phyloP scores from a whole-genome alignment of 2,888 invertebrate species.

The Callinectes sapidus region DNA sequence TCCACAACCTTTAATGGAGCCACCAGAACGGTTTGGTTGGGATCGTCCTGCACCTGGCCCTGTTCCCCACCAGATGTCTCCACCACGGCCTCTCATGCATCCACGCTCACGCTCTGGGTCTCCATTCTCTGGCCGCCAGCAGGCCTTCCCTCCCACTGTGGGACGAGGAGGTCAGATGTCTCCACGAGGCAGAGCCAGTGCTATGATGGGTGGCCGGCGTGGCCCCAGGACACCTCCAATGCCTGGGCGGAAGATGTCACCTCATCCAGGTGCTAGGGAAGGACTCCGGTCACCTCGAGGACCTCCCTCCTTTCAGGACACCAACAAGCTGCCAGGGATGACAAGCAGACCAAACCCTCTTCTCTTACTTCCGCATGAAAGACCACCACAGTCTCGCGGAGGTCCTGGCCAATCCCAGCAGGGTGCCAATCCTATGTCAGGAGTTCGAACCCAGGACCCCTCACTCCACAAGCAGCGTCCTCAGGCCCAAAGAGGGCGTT shows the following conservation, averaged over 20 bases:
- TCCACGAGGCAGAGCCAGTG: conserved; percentile 42
- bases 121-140: conserved; percentile 51
- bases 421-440: neutral
- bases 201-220: conserved; percentile 42
- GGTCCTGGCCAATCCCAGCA: neutral
- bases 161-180: conserved; percentile 58
- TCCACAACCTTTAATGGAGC: conserved; percentile 14
- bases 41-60: conserved; percentile 50
- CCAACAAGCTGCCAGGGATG: conserved; percentile 36
- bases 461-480: conserved; percentile 46
- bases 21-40: conserved; percentile 5
- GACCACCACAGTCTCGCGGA: neutral
- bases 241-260: conserved; percentile 47
- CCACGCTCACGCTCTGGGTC: conserved; percentile 50
- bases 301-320: conserved; percentile 34
- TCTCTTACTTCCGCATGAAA: neutral
- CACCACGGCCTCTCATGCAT: conserved; percentile 28
- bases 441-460: conserved; percentile 36
- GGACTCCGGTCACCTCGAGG: conserved; percentile 47
- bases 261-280: conserved; percentile 47
- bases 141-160: conserved; percentile 39
- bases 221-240: conserved; percentile 65
- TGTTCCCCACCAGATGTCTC: conserved; percentile 29
- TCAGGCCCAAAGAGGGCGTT: conserved; percentile 13
- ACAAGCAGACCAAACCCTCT: neutral